These are phyloP conservation scores for Epizoanthus rinbou DNA, from an alignment of 92 coral and sea anemone species.

Conservation along the genomic window DNA sequence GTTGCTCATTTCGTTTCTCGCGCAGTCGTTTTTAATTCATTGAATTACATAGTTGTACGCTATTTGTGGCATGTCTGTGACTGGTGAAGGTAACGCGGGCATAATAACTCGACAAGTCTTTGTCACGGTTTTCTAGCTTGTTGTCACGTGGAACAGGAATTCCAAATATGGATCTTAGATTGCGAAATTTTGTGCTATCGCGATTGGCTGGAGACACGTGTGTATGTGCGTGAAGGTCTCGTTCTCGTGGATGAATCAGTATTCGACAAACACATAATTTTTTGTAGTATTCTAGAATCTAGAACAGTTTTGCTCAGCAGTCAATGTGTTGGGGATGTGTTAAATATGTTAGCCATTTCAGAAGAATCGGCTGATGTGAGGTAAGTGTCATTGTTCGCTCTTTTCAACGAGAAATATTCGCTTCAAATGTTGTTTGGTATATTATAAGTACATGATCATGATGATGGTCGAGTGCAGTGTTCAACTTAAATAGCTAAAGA, in stretches of 20 bases:
- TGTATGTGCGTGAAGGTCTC: constrained; percentile 59
- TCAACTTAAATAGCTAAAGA: too few species aligned
- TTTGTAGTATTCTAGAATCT: neutral
- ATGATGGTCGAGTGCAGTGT: constrained; percentile 23
- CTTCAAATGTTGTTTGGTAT: neutral
- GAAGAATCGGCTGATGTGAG: constrained; percentile 79
- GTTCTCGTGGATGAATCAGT: constrained; percentile 28
- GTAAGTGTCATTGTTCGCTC: constrained; percentile 33
- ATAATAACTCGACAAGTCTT: too few species aligned
- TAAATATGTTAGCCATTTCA: constrained; percentile 79
- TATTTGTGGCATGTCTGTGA: too few species aligned
- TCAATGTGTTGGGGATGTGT: constrained; percentile 38
- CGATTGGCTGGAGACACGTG: constrained; percentile 97
- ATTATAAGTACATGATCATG: neutral
- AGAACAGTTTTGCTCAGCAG: neutral
- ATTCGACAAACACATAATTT: neutral
- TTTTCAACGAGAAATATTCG: neutral
- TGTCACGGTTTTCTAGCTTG: too few species aligned
- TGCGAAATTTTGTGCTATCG: constrained; percentile 37
- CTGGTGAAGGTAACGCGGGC: too few species aligned
- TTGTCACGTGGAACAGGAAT: constrained; percentile 37
- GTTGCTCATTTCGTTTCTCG: too few species aligned
- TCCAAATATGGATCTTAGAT: constrained; percentile 22
- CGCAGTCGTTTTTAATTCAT: too few species aligned
- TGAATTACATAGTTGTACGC: too few species aligned